Percentiles rank a stretch among this genome's conserved stretches.
phyloP scores from a whole-genome alignment of 2,797 vertebrate genomes.

The Sciurus vulgaris region DNA sequence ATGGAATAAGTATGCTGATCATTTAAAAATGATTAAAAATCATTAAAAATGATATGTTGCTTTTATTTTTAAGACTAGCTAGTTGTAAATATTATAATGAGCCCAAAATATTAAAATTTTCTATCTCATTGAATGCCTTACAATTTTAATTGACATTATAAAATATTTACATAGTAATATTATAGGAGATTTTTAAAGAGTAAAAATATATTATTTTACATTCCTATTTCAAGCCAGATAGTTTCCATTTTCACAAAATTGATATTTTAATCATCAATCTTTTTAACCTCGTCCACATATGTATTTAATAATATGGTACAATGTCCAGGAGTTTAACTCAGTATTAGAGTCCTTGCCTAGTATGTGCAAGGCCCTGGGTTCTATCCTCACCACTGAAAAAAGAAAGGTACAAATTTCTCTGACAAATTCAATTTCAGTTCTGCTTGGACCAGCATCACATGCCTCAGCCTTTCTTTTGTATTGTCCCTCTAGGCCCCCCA shows the following conservation, averaged over 20 bases:
- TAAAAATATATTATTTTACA: slow-evolving; percentile 61
- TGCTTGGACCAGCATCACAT: slow-evolving; percentile 39
- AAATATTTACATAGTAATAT: slow-evolving; percentile 3
- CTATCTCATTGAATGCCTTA: background rate
- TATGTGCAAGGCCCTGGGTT: background rate
- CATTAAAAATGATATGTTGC: slow-evolving; percentile 32
- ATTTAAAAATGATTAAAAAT: slow-evolving; percentile 46
- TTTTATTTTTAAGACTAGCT: slow-evolving; percentile 59
- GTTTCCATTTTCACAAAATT: slow-evolving; percentile 28
- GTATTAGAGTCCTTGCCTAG: background rate
- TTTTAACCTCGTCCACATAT: slow-evolving; percentile 32
- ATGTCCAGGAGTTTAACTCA: background rate
- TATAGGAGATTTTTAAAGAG: slow-evolving; percentile 42
- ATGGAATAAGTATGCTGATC: background rate
- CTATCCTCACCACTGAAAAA: background rate
- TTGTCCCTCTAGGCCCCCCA: background rate
- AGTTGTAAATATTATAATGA: slow-evolving; percentile 34
- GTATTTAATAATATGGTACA: slow-evolving; percentile 42
- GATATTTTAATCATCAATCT: background rate
- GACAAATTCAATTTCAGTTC: slow-evolving; percentile 55
- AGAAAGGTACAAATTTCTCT: background rate
- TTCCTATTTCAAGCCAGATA: background rate
- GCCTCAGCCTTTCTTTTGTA: slow-evolving; percentile 30
- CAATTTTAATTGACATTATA: slow-evolving; percentile 51
- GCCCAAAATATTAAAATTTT: slow-evolving; percentile 8